Conservation (phyloP, 2,888 invertebrate species). For the Meiosimyza platycephala region DNA sequence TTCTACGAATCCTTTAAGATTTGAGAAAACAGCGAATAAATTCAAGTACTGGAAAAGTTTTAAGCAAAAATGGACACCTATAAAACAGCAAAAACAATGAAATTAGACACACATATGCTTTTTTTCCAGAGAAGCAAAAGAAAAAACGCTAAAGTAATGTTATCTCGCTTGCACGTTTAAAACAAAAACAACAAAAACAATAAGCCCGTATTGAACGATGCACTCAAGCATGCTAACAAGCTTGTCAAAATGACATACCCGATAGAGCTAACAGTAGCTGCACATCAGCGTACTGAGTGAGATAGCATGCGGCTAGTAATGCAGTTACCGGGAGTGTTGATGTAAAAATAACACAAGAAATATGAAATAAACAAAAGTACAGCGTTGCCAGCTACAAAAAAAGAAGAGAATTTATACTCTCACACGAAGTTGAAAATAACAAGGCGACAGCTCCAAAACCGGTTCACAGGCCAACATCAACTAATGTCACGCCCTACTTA, state of each 20-base stretch:
- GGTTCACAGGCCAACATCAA: too few species aligned
- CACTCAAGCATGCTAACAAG: conserved; percentile 55
- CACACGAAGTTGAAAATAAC: too few species aligned
- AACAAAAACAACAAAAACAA: conserved; percentile 41
- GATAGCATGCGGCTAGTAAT: too few species aligned
- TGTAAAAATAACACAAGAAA: too few species aligned
- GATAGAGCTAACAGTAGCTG: neutral
- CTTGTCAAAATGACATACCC: conserved; percentile 23
- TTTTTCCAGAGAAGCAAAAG: conserved; percentile 33
- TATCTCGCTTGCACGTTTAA: conserved; percentile 24
- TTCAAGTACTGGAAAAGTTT: neutral
- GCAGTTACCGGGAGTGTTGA: too few species aligned
- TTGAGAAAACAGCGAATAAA: neutral
- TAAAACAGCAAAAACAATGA: conserved; percentile 16
- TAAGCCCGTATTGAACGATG: conserved; percentile 56
- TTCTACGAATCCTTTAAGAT: neutral
- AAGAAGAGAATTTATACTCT: too few species aligned
- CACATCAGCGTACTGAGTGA: too few species aligned
- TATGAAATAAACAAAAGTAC: too few species aligned
- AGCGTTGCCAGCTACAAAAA: too few species aligned
- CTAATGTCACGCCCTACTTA: too few species aligned
- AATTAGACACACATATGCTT: conserved; percentile 23
- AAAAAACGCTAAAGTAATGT: conserved; percentile 6
- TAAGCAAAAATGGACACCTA: conserved; percentile 4
- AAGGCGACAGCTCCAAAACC: too few species aligned